A percentile compares a stretch with the other conserved stretches of the same genome.
phyloP scores from a whole-genome alignment of 2,888 invertebrate genomes.

The Limnephilus auricula region DNA sequence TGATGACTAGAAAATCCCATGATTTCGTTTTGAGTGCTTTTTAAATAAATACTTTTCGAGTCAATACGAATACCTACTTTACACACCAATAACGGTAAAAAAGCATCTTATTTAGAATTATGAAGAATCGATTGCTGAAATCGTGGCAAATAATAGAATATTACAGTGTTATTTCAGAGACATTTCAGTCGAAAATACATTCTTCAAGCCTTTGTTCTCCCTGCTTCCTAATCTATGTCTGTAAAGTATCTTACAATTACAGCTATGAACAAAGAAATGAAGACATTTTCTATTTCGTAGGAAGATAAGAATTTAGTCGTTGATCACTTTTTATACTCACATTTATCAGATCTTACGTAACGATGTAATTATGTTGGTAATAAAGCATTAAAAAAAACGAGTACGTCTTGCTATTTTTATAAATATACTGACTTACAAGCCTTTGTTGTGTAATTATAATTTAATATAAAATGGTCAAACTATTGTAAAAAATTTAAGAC shows the following conservation, averaged over 20 bases:
- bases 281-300: neutral
- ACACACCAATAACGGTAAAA: neutral
- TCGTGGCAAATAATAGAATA: neutral
- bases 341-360: neutral
- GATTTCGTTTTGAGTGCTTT: neutral
- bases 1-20: neutral
- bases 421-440: neutral
- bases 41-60: neutral
- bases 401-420: neutral
- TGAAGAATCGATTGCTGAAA: neutral
- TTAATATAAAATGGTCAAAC: too few relatives aligned
- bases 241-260: neutral
- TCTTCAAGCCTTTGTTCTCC: neutral
- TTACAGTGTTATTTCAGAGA: neutral
- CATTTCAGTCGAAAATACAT: neutral
- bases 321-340: neutral
- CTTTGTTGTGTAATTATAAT: too few relatives aligned
- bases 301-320: neutral
- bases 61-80: neutral
- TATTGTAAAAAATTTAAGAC: too few relatives aligned
- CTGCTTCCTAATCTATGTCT: neutral
- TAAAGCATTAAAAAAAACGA: neutral
- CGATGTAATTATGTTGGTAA: neutral
- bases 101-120: neutral
- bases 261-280: neutral